Percentiles rank a stretch among this genome's conserved stretches.
Evolutionary conservation across 2,113 vertebrate genomes (phyloP).

Genomic region (Pagrus major): DNA sequence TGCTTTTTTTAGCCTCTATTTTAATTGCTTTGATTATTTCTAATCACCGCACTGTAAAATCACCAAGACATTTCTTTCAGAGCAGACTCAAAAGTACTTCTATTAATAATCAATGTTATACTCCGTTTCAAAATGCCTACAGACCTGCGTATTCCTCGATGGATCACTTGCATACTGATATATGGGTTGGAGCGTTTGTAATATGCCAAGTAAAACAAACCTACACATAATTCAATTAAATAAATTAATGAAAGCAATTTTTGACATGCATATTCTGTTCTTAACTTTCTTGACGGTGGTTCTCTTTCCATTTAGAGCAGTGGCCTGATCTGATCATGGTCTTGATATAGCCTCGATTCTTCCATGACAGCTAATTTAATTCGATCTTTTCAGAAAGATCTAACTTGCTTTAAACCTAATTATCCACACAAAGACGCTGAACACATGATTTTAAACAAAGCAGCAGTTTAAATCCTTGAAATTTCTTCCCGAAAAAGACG

Average conservation of each 20-base stretch:
- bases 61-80: neutral
- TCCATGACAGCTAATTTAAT: neutral
- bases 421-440: neutral
- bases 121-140: neutral
- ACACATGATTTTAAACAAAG: neutral
- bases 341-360: neutral
- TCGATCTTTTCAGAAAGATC: neutral
- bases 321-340: neutral
- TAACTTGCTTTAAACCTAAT: neutral
- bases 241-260: neutral
- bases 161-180: neutral
- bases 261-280: neutral
- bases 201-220: constrained; percentile 16
- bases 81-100: neutral
- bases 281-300: neutral
- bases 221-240: neutral
- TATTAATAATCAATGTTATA: neutral
- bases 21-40: neutral
- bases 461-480: neutral
- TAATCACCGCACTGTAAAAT: neutral
- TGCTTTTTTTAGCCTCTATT: neutral
- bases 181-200: neutral
- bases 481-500: neutral
- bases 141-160: neutral
- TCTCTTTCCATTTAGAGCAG: neutral